Evolutionary conservation across 2,888 invertebrate species (phyloP), one percentile per base, ranked within the genome.

Genomic region (Hypsopygia costalis): DNA sequence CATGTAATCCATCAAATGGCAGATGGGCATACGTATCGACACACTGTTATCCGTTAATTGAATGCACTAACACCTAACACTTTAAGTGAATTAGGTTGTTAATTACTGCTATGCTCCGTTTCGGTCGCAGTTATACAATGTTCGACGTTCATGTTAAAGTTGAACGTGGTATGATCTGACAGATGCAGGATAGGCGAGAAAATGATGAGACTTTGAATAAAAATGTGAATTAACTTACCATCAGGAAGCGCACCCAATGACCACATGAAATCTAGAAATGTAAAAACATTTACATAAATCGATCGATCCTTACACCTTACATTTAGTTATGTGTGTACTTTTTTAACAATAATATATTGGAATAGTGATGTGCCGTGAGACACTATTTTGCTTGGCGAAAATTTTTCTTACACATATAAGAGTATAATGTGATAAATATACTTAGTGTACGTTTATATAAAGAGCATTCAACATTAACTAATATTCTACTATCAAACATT

Each of bases 241-340:
- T 97, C 97, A 91, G 97, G 97, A 92, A 97, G 94, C 92, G 96
- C 96, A 93, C 97, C 97, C 94, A 97, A 94, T 91, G 97, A 97
- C 97, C 97, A 97, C 96, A 97, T 97, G 94, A 97, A 97, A 95
- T 97, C 97, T 97, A 95, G 91, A 95, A 91, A 91, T 90, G 90
- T 88, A 89, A 89, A 89, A 89, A 88, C 80, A 89, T 86, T 87
- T 87, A 85, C 86, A 86, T 88, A 86, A 88, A 80, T 87, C 80
- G 86, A 87, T 71, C 86, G 77, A 85, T 79, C 73, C 79, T 86
- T 82, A 85, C 68, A 81, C 71, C 69, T 80, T 80, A 82, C 59
- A 73, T 64, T 74, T 71, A 76, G 55, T 71, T 60, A 72, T 62
- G 62, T 69, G 55, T 69, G 68, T 73, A 61, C 65, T 33, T 59